phyloP scores from a whole-genome alignment of 1,140 invertebrate species.

The Nasonia giraulti region DNA sequence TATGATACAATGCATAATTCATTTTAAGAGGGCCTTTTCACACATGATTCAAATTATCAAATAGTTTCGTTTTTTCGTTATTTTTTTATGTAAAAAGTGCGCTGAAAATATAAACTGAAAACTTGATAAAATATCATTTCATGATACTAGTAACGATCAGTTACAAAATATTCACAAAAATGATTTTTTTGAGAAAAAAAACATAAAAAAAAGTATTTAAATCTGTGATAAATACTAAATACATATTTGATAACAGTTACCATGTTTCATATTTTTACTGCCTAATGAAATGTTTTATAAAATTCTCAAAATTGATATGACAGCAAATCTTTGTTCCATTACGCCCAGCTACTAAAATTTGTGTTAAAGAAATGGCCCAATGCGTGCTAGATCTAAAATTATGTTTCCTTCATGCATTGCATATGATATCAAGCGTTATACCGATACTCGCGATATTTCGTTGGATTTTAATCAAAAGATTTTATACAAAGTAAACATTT shows the following conservation, averaged over 20 bases:
- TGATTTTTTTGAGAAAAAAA: background rate
- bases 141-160: background rate
- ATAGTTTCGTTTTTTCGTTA: conserved; percentile 7
- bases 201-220: background rate
- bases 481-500: conserved; percentile 45
- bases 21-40: conserved; percentile 21
- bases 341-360: background rate
- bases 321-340: background rate
- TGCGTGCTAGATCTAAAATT: conserved; percentile 38
- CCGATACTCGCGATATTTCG: conserved; percentile 3
- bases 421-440: conserved; percentile 21
- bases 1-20: conserved; percentile 16
- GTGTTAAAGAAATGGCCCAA: conserved; percentile 25
- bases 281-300: background rate
- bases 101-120: conserved; percentile 1
- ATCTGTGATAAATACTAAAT: conserved; percentile 30
- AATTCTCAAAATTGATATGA: background rate
- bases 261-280: conserved; percentile 12
- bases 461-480: conserved; percentile 50
- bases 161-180: background rate
- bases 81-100: background rate
- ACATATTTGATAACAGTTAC: background rate
- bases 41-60: background rate
- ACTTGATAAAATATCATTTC: conserved; percentile 4
- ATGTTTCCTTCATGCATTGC: background rate